Base-by-base conservation (phyloP, 2,888 invertebrate species). In the Lasioglossum zephyrum region DNA sequence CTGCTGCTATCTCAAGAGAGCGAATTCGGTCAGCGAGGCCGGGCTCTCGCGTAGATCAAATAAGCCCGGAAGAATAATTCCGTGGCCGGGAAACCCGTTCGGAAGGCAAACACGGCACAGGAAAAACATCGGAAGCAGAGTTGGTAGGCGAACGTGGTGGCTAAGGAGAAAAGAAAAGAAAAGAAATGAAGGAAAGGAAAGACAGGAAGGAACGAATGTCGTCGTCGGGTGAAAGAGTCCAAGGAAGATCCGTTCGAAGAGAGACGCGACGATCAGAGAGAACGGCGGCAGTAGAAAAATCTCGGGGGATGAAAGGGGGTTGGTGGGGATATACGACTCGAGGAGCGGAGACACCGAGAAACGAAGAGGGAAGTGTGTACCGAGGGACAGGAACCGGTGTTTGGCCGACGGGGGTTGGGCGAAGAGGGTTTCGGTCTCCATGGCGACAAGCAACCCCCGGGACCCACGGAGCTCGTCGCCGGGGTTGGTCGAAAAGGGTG, bases 381-480 rank as follows among this genome's bases (percentile, higher is more conserved):
- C 88, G 89, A 90, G 91, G 92, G 91, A 91, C 88, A 91, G 89
- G 87, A 91, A 88, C 86, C 88, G 87, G 89, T 86, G 90, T 90
- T 91, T 89, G 91, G 90, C 83, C 89, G 89, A 88, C 85, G 91
- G 91, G 92, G 93, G 92, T 92, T 93, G 93, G 92, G 92, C 92
- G 92, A 90, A 90, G 90, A 91, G 92, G 92, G 89, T 39, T 93
- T 92, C 92, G 93, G 95, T 95, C 93, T 93, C 91, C 94, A 95
- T 95, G 95, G 88, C 94, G 93, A 95, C 95, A 94, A 94, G 94
- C 94, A 94, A 93, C 94, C 94, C 94, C 94, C 92, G 93, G 94
- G 93, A 94, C 93, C 92, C 92, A 92, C 92, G 92, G 89, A 92
- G 93, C 92, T 92, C 92, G 90, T 92, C 92, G 93, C 93, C 90